Base-by-base conservation (phyloP, 2,797 vertebrate genomes). In the Poeciliopsis presidionis region DNA sequence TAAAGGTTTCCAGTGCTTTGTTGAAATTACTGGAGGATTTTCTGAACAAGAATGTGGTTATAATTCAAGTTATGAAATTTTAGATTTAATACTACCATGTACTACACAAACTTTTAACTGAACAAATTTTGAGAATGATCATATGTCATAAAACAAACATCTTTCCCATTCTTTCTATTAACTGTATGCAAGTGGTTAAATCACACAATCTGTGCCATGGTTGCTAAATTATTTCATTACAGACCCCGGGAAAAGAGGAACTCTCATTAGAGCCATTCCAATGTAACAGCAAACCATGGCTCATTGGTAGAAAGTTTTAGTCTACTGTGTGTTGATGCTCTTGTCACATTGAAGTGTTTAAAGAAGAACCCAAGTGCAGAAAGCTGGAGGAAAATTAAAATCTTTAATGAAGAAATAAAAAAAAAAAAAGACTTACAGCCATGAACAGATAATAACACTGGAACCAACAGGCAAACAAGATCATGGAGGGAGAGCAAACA, bases 11-110 rank as follows among this genome's bases (percentile, higher is more conserved):
- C 78, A 85, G 73, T 51, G 75, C 49, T 86, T 78, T 85, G 70
- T 83, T 77, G 47, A 89, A 90, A 78, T 83, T 70, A 80, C 81
- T 86, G 82, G 67, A 83, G 67, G 74, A 75, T 78, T 69, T 88
- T 88, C 77, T 83, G 43, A 74, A 41, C 73, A 45, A 78, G 82
- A 84, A 36, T 79, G 59, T 14, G 14, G 76, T 22, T 76, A 28
- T 30, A 30, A 30, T 59, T 59, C n/a, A 59, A 59, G n/a, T 59
- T 30, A 12, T 14, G n/a, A 59, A 59, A 59, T 5, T 59, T 59
- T 78, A 7, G 13, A 25, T 22, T 36, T 65, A 9, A 25, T 12
- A 13, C 16, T 75, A 39, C 20, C 2, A 4, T 3, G 61, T 63
- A 30, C 39, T 55, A 41, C n/a, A 25, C 33, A 6, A 9, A 61